Conservation (phyloP, 2,888 invertebrate species). For the Electrophaes corylata region DNA sequence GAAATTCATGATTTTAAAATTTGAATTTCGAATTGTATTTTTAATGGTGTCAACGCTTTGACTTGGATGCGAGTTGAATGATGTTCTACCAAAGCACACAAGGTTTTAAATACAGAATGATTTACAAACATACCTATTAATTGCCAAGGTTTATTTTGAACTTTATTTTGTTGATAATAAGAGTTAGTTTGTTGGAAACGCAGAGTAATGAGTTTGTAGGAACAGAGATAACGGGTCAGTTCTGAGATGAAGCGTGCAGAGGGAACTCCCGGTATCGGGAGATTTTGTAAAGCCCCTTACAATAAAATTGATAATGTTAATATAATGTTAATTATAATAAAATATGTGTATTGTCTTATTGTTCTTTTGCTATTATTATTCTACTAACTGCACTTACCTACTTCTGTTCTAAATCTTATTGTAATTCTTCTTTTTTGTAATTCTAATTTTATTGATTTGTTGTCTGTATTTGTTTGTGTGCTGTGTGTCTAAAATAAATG, state of each 20-base stretch:
- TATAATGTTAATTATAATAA: background rate
- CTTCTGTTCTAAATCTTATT: too few species aligned
- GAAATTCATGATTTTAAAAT: conserved; percentile 56
- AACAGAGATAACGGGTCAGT: conserved; percentile 12
- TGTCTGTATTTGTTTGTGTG: too few species aligned
- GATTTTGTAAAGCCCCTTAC: background rate
- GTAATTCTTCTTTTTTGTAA: too few species aligned
- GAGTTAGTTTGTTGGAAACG: background rate
- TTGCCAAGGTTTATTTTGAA: background rate
- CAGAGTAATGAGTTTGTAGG: background rate
- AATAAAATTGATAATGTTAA: background rate
- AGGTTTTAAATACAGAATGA: conserved; percentile 14
- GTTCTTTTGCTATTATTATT: too few species aligned
- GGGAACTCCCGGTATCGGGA: conserved; percentile 5
- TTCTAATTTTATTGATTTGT: too few species aligned
- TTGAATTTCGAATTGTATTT: conserved; percentile 19
- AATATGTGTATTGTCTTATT: too few species aligned
- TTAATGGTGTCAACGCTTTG: conserved; percentile 16
- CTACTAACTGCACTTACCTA: too few species aligned
- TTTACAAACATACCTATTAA: background rate
- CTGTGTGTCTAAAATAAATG: too few species aligned
- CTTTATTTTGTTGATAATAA: background rate
- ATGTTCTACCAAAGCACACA: conserved; percentile 8
- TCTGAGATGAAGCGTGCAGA: conserved; percentile 2
- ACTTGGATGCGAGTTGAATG: conserved; percentile 24